Base-by-base conservation (phyloP, 2,888 invertebrate genomes). In the Bombyx huttoni region DNA sequence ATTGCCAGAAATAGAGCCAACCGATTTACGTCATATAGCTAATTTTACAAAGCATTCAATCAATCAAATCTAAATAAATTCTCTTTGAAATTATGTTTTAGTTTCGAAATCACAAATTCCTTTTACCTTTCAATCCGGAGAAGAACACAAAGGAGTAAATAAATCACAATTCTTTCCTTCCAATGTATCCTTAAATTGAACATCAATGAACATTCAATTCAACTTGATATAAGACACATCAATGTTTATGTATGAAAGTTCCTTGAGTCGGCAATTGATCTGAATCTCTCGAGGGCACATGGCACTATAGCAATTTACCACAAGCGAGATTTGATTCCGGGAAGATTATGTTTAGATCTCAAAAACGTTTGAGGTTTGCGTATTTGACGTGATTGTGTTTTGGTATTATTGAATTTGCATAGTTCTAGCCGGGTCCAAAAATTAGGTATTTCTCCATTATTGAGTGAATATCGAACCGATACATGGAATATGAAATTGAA, bases 81-180 rank as follows among this genome's bases (percentile, higher is more conserved):
- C 12, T 40, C 9, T 40, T 40, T 40, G 6, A 12, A 40, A 40
- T 8, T 3, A 10, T 40, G 40, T 40, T 40, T 40, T 40, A 3
- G 2, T 40, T 12, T 40, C 12, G 12, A 8, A 7, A 40, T 7
- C 40, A 24, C 24, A 24, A 7, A 12, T 12, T 12, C 9, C 12
- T 10, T 10, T 10, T 40, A 40, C 8, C 40, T 40, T 40, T 40
- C 40, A 40, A 12, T 40, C 12, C 7, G 1, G 7, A 40, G 2
- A 12, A 49, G 47, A 50, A 50, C 49, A 55, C 56, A 54, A 47
- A 57, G 52, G 48, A 46, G 8, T 53, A 52, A 13, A 34, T 33
- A 9, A n/a, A 8, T 52, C 40, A 40, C 40, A 40, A 40, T 40
- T 40, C 40, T 40, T 40, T 40, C 12, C 40, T 47, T 46, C 34